Evolutionary conservation across 2,888 invertebrate species (phyloP).

Genomic region (Crematogaster levior): DNA sequence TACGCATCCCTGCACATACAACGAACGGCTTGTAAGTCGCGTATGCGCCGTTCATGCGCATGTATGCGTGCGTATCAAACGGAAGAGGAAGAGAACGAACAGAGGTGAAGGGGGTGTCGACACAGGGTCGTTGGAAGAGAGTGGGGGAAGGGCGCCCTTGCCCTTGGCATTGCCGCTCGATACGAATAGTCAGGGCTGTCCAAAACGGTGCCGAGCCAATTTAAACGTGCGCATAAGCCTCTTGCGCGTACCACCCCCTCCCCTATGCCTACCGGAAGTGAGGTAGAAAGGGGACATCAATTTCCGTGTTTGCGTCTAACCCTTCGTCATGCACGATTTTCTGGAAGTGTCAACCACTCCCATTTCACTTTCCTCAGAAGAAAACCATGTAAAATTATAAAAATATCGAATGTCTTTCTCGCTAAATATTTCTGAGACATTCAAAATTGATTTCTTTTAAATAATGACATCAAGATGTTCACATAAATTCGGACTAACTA

Average conservation of each 20-base stretch:
- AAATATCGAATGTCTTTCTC: background rate
- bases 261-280: constrained; percentile 57
- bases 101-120: constrained; percentile 68
- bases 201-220: constrained; percentile 81
- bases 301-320: constrained; percentile 59
- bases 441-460: background rate
- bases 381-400: background rate
- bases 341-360: constrained; percentile 18
- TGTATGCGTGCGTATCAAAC: constrained; percentile 59
- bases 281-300: constrained; percentile 61
- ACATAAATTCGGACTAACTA: background rate
- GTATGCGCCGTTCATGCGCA: constrained; percentile 48
- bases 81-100: constrained; percentile 74
- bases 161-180: constrained; percentile 86
- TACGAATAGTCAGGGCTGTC: constrained; percentile 84
- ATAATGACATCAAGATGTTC: background rate
- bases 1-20: background rate
- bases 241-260: constrained; percentile 54
- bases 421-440: background rate
- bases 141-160: constrained; percentile 84
- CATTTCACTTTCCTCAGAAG: background rate
- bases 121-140: constrained; percentile 68
- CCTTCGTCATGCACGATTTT: constrained; percentile 15
- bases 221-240: constrained; percentile 74
- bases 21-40: constrained; percentile 27